A percentile compares a stretch with the other conserved stretches of the same genome.
phyloP scores from a whole-genome alignment of 2,797 vertebrate species.

The Nyctibius grandis region DNA sequence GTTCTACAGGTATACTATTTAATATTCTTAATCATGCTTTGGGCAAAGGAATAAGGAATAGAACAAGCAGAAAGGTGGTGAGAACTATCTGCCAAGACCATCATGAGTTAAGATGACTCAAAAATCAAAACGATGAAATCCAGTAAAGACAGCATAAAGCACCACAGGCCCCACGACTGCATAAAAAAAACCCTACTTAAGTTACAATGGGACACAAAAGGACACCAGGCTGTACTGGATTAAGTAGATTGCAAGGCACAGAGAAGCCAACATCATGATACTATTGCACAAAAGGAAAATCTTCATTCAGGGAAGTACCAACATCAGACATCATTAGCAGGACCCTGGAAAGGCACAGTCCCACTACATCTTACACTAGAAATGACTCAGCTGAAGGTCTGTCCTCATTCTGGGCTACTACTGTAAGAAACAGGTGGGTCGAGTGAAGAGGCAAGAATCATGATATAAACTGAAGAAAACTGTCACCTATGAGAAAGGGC shows the following conservation, averaged over 20 bases:
- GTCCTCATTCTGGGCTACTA: neutral
- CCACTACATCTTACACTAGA: neutral
- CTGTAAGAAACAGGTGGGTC: neutral
- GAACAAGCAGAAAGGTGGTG: neutral
- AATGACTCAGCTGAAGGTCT: neutral
- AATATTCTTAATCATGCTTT: neutral
- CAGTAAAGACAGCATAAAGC: neutral
- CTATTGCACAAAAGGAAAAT: neutral
- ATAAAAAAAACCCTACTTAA: neutral
- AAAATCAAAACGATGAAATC: neutral
- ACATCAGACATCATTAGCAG: neutral
- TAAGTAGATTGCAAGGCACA: rapidly evolving
- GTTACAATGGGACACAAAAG: neutral
- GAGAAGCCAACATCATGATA: neutral
- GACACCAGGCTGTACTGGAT: neutral
- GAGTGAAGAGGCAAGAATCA: neutral
- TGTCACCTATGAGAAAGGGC: neutral
- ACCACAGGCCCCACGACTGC: rapidly evolving
- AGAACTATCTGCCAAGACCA: neutral
- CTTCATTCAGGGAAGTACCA: neutral
- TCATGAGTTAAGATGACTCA: neutral
- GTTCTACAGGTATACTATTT: neutral
- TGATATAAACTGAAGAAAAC: neutral
- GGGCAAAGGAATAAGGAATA: neutral
- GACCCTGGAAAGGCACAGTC: neutral